These are phyloP conservation scores for Bostrychus sinensis DNA, from an alignment of 2,113 vertebrate species.

Conservation along the genomic window DNA sequence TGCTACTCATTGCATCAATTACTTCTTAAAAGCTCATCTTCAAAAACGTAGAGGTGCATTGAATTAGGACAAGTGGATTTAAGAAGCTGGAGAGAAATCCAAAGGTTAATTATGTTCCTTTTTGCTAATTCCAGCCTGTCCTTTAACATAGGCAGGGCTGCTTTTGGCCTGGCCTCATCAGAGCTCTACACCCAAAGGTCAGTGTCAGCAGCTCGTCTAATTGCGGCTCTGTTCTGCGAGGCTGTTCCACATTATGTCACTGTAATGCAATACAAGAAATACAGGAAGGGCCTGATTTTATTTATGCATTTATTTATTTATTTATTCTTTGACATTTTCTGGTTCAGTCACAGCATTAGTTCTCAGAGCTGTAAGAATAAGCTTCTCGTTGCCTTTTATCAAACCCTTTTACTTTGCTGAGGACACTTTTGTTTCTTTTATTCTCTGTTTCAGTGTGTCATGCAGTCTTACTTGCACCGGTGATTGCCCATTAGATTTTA, in stretches of 20 bases:
- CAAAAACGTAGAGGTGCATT: too few species aligned
- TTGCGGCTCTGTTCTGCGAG: conserved; percentile 40
- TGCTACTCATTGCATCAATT: neutral
- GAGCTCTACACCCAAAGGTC: conserved; percentile 74
- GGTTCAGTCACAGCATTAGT: neutral
- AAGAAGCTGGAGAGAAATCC: conserved; percentile 56
- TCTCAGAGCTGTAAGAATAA: neutral
- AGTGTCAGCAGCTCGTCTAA: conserved; percentile 64
- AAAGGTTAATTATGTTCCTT: conserved; percentile 74
- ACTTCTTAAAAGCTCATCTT: neutral
- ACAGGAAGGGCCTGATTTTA: neutral
- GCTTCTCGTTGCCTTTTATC: neutral
- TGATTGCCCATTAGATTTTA: too few species aligned
- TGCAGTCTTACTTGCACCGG: too few species aligned
- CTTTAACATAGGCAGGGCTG: conserved; percentile 58
- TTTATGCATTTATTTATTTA: conserved; percentile 1
- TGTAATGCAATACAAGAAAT: conserved; percentile 20
- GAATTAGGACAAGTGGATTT: conserved; percentile 37
- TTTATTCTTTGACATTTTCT: neutral
- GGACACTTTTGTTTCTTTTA: neutral
- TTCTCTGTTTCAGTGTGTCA: neutral
- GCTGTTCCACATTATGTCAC: conserved; percentile 19
- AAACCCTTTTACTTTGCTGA: neutral
- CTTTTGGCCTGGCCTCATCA: conserved; percentile 71
- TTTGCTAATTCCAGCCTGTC: conserved; percentile 65